Evolutionary conservation across 2,797 vertebrate species (phyloP).

Genomic region (Poeciliopsis gracilis): DNA sequence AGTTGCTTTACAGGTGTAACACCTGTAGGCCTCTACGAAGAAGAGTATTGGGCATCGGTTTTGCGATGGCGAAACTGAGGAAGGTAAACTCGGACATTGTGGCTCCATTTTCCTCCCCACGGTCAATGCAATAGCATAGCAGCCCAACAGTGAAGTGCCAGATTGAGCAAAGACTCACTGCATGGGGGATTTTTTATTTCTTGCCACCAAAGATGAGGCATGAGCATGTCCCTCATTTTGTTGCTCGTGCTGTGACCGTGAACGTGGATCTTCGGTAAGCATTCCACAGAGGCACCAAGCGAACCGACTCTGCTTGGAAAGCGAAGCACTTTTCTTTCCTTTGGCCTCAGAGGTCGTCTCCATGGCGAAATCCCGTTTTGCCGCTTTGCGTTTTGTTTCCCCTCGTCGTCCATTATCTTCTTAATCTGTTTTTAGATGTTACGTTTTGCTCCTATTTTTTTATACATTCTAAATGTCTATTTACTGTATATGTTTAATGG

Average conservation of each 20-base stretch:
- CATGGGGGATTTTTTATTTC: constrained; percentile 26
- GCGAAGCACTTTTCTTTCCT: constrained; percentile 75
- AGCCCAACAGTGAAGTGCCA: constrained; percentile 13
- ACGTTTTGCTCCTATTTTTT: constrained; percentile 35
- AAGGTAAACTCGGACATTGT: constrained; percentile 13
- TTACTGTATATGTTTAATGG: constrained; percentile 53
- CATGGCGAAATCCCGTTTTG: constrained; percentile 28
- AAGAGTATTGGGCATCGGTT: not conserved
- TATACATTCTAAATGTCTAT: constrained; percentile 59
- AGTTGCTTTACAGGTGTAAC: constrained; percentile 9
- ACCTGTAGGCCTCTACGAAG: constrained; percentile 15
- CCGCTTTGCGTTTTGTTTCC: constrained; percentile 22
- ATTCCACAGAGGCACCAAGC: constrained; percentile 67
- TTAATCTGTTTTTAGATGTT: constrained; percentile 26
- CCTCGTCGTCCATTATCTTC: constrained; percentile 31
- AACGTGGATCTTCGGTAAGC: constrained; percentile 54
- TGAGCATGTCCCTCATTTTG: constrained; percentile 37
- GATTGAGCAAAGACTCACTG: constrained; percentile 48
- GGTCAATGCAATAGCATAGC: constrained; percentile 21
- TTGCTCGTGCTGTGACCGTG: constrained; percentile 22
- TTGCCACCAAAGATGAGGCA: constrained; percentile 51
- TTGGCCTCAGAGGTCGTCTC: constrained; percentile 61
- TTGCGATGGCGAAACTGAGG: constrained; percentile 9
- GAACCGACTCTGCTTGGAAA: constrained; percentile 46
- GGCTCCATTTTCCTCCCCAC: not conserved